These are phyloP conservation scores for Urocolius indicus DNA, from an alignment of 2,113 vertebrate species.

Conservation along the genomic window DNA sequence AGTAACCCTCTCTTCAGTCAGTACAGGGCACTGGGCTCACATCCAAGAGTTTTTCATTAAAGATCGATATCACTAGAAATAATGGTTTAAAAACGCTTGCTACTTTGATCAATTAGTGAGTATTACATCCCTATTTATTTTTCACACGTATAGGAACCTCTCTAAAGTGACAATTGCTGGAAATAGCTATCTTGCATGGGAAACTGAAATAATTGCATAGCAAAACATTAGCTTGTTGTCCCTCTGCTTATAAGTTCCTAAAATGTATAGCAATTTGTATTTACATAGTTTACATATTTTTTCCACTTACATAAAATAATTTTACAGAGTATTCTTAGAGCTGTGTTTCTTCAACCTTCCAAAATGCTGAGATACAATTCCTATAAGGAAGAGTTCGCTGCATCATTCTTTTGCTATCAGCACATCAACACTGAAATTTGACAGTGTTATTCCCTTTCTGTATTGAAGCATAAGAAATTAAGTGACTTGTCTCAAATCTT, in stretches of 20 bases:
- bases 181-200: neutral
- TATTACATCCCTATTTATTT: neutral
- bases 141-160: neutral
- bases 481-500: neutral
- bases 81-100: neutral
- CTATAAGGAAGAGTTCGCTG: neutral
- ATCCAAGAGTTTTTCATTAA: neutral
- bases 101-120: neutral
- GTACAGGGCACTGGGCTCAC: neutral
- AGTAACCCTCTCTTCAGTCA: neutral
- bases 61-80: neutral
- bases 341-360: neutral
- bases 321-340: neutral
- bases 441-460: neutral
- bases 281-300: neutral
- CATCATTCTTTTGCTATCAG: neutral
- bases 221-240: neutral
- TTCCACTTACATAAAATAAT: neutral
- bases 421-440: neutral
- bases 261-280: neutral
- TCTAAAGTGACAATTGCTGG: neutral
- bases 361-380: neutral
- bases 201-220: neutral
- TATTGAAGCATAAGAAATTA: neutral
- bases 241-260: neutral